These are phyloP conservation scores for Nomada lathburiana DNA, from an alignment of 2,888 invertebrate species.

Conservation along the genomic window DNA sequence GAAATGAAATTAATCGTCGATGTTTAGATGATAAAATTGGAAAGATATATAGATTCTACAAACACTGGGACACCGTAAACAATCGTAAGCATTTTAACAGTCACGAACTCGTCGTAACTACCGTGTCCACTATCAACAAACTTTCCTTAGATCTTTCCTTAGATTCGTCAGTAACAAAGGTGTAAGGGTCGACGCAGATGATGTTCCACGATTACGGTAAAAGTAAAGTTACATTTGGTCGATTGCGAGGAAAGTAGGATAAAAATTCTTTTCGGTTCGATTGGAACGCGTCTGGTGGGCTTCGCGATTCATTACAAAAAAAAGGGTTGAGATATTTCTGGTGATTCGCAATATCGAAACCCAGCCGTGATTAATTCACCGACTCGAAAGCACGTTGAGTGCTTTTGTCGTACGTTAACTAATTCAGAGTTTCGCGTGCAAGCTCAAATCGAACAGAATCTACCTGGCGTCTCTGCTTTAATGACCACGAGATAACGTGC, in stretches of 20 bases:
- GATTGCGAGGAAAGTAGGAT: background rate
- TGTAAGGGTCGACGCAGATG: background rate
- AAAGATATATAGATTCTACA: too few relatives aligned
- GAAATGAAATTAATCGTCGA: too few relatives aligned
- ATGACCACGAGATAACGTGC: background rate
- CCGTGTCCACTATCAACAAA: background rate
- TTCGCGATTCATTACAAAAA: background rate
- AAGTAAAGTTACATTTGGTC: background rate
- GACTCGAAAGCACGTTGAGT: slow-evolving; percentile 29
- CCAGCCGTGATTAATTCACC: slow-evolving; percentile 7
- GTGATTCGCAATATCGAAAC: slow-evolving; percentile 22
- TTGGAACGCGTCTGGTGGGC: too few relatives aligned
- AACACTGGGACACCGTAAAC: background rate
- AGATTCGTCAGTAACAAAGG: background rate
- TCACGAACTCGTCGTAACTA: background rate
- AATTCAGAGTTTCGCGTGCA: slow-evolving; percentile 45
- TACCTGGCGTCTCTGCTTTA: slow-evolving; percentile 3
- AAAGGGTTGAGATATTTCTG: slow-evolving; percentile 32
- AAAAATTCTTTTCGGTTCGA: background rate
- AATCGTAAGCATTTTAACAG: background rate
- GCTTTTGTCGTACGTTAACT: slow-evolving; percentile 27
- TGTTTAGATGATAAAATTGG: too few relatives aligned
- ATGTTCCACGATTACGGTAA: background rate
- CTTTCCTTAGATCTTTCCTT: background rate
- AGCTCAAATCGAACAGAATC: slow-evolving; percentile 26